Evolutionary conservation across 2,888 invertebrate genomes (phyloP), one percentile per base, ranked within the genome.

Genomic region (Heliconius sara): DNA sequence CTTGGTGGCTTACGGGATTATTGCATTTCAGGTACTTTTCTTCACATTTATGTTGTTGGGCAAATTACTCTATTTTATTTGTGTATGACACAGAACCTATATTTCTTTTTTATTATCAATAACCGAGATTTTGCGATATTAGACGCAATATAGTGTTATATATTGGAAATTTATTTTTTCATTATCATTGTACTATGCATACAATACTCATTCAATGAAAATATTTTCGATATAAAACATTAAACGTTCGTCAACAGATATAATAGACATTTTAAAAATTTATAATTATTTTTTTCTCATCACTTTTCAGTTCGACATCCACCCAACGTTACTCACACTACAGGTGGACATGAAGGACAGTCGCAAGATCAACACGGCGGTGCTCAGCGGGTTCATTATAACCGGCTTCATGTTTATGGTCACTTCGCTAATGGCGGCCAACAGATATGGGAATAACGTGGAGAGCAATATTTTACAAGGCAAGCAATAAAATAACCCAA

Each of bases 281-380:
- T 47, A 43, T 43, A 13, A 43, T 9, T 13, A 43, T 13, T 13
- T 47, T 47, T 47, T 43, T 16, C 16, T 16, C 47, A n/a, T 92
- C 16, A 13, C 4, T 65, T 63, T 67, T 12, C 93, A 96, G 95
- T 98, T 97, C 85, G 98, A 98, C 88, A 97, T 98, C 79, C 98
- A 98, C 92, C 98, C 98, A 1, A 96, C 97, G 87, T 96, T 99
- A 86, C 96, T 99, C 83, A 99, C 98, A 0, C 97, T 99, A 75
- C 99, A 99, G 93, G 97, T 98, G 83, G 99, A 99, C 89, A 99
- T 99, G 99, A 96, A 96, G 82, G 96, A 97, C 82, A 97, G 97
- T 83, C 92, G 95, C 2, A 96, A 97, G 85, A 97, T 99, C 83
- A 96, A 97, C 84, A 95, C 95, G 85, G 97, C 98, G 0, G 96